phyloP scores from a whole-genome alignment of 2,888 invertebrate genomes.

The Synergus gifuensis region DNA sequence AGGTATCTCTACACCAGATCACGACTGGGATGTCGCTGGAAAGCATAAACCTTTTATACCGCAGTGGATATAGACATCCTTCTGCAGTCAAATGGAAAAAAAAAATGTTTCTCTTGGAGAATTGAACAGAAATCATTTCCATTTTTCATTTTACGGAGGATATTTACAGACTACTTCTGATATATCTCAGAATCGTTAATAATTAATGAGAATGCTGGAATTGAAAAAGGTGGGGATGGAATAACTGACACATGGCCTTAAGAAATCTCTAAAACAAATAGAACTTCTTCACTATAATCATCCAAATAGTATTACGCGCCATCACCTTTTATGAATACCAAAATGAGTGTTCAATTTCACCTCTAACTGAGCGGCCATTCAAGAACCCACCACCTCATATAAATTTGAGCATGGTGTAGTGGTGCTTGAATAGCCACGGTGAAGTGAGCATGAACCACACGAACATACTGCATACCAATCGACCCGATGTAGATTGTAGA shows the following conservation, averaged over 20 bases:
- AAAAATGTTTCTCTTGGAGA: background rate
- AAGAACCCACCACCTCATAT: background rate
- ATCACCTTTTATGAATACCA: background rate
- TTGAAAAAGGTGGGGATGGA: no score
- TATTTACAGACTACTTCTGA: background rate
- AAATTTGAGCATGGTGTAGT: background rate
- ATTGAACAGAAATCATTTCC: background rate
- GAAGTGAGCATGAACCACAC: slow-evolving; percentile 15
- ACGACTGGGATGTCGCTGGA: slow-evolving; percentile 5
- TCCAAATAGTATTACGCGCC: background rate
- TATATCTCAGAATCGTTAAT: no score
- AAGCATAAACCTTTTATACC: slow-evolving; percentile 22
- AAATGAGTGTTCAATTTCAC: slow-evolving; percentile 31
- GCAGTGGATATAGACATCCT: background rate
- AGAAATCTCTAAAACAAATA: background rate
- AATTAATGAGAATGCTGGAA: no score
- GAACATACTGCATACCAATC: slow-evolving; percentile 13
- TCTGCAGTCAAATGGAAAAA: slow-evolving; percentile 7
- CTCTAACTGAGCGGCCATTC: background rate
- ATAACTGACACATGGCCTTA: background rate
- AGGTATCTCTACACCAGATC: slow-evolving; percentile 14
- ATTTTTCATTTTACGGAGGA: background rate
- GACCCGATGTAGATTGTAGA: slow-evolving; percentile 24
- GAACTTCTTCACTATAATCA: background rate
- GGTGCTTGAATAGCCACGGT: background rate